Evolutionary conservation across 2,888 invertebrate genomes (phyloP), one percentile per base, ranked within the genome.

Genomic region (Nomada ferruginata): DNA sequence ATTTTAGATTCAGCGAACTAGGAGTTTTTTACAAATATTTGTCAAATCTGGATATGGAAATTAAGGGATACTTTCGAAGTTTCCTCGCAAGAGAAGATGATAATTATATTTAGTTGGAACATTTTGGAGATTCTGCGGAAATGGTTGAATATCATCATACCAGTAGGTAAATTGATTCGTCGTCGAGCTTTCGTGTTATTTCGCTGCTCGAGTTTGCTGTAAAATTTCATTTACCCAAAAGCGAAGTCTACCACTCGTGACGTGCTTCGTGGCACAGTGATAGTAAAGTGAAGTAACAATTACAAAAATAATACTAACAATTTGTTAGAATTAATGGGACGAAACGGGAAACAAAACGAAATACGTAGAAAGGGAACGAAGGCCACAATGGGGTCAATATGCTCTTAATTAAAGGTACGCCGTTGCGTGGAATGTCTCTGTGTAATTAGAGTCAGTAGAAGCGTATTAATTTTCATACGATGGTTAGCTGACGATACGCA

Each of bases 401-500:
- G 13, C 50, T 50, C 20, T 23, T 60, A 50, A 70, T 70, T 47
- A 26, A 60, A 70, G 11, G 29, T 10, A 18, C 20, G 60, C 60
- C 11, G 29, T 50, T 5, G 36, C 26, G 13, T 4, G 65, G 26
- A 65, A 53, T 11, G 52, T 44, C 18, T 55, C 2, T 13, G 20
- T n/a, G 57, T 59, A 78, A 79, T 78, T 79, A 52, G 20, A 23
- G n/a, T 64, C 63, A 44, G 69, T 64, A 69, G 55, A 47, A 47
- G 61, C 61, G 42, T 60, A 63, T 78, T 77, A 78, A 78, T 69
- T 61, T 63, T 53, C 26, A 42, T 68, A 68, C 50, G 55, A 68
- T 26, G 20, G 79, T 52, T 57, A n/a, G 29, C 61, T 23, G 42
- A 44, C 50, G 44, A 63, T 61, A 44, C 60, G 57, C 42, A 81